Conservation (phyloP, 2,888 invertebrate genomes). For the Neocrepidodera transversa region DNA sequence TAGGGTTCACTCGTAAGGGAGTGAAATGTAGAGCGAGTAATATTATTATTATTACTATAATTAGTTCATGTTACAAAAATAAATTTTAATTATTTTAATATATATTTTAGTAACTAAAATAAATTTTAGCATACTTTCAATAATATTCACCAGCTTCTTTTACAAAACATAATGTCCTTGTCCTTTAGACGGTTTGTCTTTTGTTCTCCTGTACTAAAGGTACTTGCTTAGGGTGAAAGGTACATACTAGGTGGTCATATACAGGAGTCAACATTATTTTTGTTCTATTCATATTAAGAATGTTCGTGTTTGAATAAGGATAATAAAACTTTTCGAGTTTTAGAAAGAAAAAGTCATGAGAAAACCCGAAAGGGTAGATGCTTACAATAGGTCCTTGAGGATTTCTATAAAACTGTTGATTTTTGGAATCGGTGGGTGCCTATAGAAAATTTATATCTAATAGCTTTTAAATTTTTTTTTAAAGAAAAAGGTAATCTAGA, state of each 20-base stretch:
- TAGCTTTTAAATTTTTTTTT: neutral
- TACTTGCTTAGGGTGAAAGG: neutral
- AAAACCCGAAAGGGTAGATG: slow-evolving; percentile 1
- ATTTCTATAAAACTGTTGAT: neutral
- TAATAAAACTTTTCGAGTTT: neutral
- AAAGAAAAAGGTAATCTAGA: neutral
- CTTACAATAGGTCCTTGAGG: neutral
- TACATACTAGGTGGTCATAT: neutral
- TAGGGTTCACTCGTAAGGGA: no score
- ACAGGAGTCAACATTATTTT: neutral
- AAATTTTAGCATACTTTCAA: no score
- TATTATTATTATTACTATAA: no score
- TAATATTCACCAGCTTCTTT: no score
- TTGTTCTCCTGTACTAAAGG: neutral
- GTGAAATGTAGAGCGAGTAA: no score
- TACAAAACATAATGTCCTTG: no score
- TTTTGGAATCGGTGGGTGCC: neutral
- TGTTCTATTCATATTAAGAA: neutral
- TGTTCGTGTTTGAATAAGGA: neutral
- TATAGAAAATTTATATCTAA: neutral
- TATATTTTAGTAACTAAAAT: no score
- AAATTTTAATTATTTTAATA: no score
- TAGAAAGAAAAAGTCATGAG: neutral
- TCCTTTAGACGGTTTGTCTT: no score
- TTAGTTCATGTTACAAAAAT: no score